Base-by-base conservation (phyloP, 2,113 vertebrate genomes). In the Cinclus cinclus region DNA sequence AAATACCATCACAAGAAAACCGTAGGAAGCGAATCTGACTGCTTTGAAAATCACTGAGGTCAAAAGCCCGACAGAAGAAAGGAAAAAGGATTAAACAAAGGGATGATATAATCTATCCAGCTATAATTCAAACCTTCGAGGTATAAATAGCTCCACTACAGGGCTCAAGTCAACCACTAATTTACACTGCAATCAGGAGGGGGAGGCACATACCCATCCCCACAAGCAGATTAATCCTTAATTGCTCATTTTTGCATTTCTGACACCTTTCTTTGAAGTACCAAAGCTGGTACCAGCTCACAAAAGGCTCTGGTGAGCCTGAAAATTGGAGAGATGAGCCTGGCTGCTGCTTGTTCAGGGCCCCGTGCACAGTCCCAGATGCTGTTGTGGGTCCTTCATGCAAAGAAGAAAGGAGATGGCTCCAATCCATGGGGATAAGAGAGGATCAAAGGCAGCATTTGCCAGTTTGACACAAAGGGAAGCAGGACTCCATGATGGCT, bases 1-100 rank as follows among this genome's bases (percentile, higher is more conserved):
- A 88, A 93, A 94, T 58, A 52, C 80, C 80, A 84, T 24, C 90
- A 46, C 64, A 33, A 88, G 93, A 49, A 89, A 93, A 63, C 71
- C 75, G 21, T 76, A 92, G 88, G 83, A 95, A 95, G 92, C 2
- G 6, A 93, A 90, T 60, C 68, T 71, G 76, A 60, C 86, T 76
- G 95, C 90, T 88, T 81, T 83, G 93, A 95, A 92, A 96, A 95
- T 89, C 76, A 35, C 88, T 24, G 82, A 90, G 93, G 93, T 94
- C 93, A 96, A 93, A 94, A 96, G 92, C 92, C 27, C 7, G 52
- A 79, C 69, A 94, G 88, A 90, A 95, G 83, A 95, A 93, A 96
- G 75, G 82, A 80, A 91, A 92, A 95, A 70, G 68, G 92, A 93
- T 92, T 93, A 94, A 95, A 93, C 82, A 86, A 95, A 95, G 73